Evolutionary conservation across 2,888 invertebrate species (phyloP), one percentile per base, ranked within the genome.

Genomic region (Galerucella pusilla): DNA sequence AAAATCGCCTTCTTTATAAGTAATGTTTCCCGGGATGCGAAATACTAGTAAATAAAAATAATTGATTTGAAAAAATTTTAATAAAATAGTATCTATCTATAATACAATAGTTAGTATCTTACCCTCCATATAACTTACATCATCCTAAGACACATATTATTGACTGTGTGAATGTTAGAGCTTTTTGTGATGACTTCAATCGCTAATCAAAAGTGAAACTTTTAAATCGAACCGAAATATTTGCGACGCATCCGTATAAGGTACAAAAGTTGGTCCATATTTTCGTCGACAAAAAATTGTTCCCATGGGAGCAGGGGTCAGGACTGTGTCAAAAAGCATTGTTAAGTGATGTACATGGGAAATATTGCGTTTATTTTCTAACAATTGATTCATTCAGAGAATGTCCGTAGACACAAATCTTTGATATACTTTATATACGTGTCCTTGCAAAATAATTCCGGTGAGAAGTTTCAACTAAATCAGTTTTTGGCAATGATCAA

Each of bases 271-370:
- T 60, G 61, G 61, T 61, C 61, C 61, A 61, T 61, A 61, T 61
- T 69, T 68, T 49, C 46, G 46, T 20, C 59, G 25, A 20, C 60
- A 69, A 69, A 69, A 69, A 69, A 69, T 69, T 45, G 46, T 69
- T 69, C 69, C 61, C 69, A 69, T 61, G 69, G 69, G 69, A 61
- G 57, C 54, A 66, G 49, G 68, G 68, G 68, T 69, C 69, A 69
- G 69, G 46, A 69, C 20, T 69, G 59, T 69, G 61, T 69, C 69
- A 69, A 69, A 69, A 25, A 46, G 28, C 61, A 69, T 69, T 69
- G 69, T 69, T 69, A 42, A 28, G 12, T 69, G 69, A 69, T 69
- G 69, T 61, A 69, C 68, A 69, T 69, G 69, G 69, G 69, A 69
- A 69, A 69, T 69, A 6, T 69, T 69, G 59, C 25, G 42, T 20